phyloP scores from a whole-genome alignment of 2,888 invertebrate genomes.

The Drosophila leonis region DNA sequence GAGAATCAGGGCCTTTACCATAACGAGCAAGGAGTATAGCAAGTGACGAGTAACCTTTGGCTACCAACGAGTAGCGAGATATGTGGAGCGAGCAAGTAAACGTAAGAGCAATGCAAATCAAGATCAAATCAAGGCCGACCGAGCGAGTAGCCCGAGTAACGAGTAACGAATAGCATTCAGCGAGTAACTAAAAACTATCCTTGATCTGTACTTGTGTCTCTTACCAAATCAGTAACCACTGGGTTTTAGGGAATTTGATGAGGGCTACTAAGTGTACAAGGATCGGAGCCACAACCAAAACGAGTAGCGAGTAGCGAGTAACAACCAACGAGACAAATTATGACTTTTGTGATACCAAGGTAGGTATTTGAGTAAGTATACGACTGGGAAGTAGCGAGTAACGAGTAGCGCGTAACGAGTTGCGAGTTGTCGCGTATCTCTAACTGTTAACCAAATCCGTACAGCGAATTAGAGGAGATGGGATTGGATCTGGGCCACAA shows the following conservation, averaged over 20 bases:
- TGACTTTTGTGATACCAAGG: neutral
- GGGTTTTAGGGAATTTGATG: neutral
- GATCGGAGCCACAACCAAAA: conserved; percentile 3
- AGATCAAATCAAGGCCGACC: neutral
- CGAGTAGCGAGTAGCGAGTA: conserved; percentile 4
- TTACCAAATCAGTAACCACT: neutral
- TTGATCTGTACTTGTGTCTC: neutral
- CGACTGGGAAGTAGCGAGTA: neutral
- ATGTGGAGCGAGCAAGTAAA: neutral
- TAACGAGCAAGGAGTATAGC: neutral
- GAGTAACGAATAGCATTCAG: neutral
- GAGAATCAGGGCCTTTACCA: conserved; percentile 3
- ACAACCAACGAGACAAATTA: neutral
- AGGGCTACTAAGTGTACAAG: neutral
- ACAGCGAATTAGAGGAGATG: neutral
- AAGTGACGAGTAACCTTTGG: neutral
- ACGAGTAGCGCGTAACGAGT: neutral
- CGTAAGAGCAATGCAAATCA: neutral
- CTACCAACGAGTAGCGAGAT: neutral
- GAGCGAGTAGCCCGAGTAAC: neutral
- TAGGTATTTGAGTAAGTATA: neutral
- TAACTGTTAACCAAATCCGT: neutral
- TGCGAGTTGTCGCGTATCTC: neutral
- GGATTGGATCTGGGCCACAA: neutral
- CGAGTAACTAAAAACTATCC: neutral